Base-by-base conservation (phyloP, 2,888 invertebrate species). In the Ferrisia virgata region DNA sequence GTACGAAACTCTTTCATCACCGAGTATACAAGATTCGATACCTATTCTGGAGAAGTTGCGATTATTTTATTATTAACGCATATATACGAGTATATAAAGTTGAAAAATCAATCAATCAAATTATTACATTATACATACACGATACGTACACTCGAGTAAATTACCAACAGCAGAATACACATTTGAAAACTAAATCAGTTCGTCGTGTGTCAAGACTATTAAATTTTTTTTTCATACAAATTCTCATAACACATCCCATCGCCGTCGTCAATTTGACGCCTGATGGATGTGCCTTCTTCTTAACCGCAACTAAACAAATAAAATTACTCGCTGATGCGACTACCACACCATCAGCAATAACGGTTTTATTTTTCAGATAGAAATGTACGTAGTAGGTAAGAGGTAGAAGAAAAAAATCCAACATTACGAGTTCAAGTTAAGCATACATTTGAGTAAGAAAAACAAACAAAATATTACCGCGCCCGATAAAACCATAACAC, bases 381-480 rank as follows among this genome's bases (percentile, higher is more conserved):
- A 47, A 47, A n/a, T n/a, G n/a, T n/a, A n/a, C n/a, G n/a, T n/a
- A n/a, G n/a, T n/a, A n/a, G n/a, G n/a, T n/a, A n/a, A n/a, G 47
- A 47, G 47, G 58, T 28, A 5, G 39, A 39, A 39, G 58, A 28
- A 28, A 64, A 64, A 64, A 64, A 64, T n/a, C 22, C 28, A 25
- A 64, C 58, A 64, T 28, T 64, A 47, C 18, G 47, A 47, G 47
- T 64, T 22, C 22, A 5, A 22, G 9, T 4, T 64, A 64, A 47
- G 47, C 18, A 47, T 47, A 47, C 47, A 47, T 47, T 47, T 18
- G 47, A 47, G 18, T 2, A 28, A 28, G 58, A 64, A 64, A 64
- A 64, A 28, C 58, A 64, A 64, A 64, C 58, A 64, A 64, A 64
- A 64, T 64, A 64, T 64, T 13, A 64, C 58, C 58, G 53, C n/a